Evolutionary conservation across 2,888 invertebrate genomes (phyloP), one percentile per base, ranked within the genome.

Genomic region (Tachina lurida): DNA sequence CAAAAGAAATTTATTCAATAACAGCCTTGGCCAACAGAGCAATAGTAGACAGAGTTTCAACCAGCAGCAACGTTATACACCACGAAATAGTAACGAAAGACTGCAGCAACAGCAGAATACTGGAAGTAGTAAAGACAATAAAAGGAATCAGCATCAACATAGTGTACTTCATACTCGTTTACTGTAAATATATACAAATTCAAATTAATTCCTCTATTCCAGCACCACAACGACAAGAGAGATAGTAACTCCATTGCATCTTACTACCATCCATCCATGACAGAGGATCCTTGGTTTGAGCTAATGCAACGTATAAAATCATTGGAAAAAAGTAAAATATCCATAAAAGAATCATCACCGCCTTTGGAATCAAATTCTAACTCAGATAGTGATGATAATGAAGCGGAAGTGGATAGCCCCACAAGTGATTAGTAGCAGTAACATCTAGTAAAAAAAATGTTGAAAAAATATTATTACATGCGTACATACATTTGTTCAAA

Each of bases 231-330:
- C 12, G 43, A 47, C 15, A 54, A 31, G 4, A 39, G 22, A 12
- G 54, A 56, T 43, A 52, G 9, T 13, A 41, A 22, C 15, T 15
- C 22, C 3, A 82, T 83, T 41, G 63, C 87, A 0, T 86, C 87
- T 7, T 93, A 91, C 74, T 90, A 89, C 56, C 93, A 93, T 84
- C 88, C 87, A 2, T 90, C 92, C 1, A 93, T 93, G 92, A 84
- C 92, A 0, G 90, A 91, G 70, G 93, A 93, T 85, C 93, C 93
- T 0, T 93, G 93, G 93, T 87, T 84, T 0, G 90, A 91, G 2
- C 80, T 92, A 5, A 87, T 91, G 83, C 88, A 90, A 43, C 89
- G 92, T 0, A 88, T 90, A 56, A 88, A 89, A 76, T 89, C 91
- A 3, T 89, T 91, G 41, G 86, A 88, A 17, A 87, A 88, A 17